Evolutionary conservation across 2,888 invertebrate genomes (phyloP).

Genomic region (Isoperla grammatica): DNA sequence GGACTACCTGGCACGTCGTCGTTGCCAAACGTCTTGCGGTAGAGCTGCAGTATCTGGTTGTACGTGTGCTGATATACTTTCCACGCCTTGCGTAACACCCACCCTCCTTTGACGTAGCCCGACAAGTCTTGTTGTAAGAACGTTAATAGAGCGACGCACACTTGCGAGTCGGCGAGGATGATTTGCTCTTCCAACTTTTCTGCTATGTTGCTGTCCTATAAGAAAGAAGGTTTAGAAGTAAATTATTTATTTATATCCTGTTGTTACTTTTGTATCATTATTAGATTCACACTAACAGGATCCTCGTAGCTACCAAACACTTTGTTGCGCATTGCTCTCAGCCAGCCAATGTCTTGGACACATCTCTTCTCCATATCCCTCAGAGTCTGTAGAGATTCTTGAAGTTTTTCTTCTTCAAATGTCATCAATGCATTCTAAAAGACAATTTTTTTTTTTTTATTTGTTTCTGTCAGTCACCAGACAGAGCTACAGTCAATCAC

Average conservation of each 20-base stretch:
- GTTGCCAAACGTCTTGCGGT: constrained; percentile 47
- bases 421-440: constrained; percentile 62
- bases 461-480: not conserved
- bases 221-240: not conserved
- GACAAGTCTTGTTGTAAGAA: constrained; percentile 60
- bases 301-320: constrained; percentile 42
- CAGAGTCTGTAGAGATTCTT: constrained; percentile 50
- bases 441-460: not conserved
- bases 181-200: constrained; percentile 57
- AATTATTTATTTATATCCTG: constrained; percentile 21
- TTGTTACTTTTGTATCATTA: too few species aligned
- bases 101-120: constrained; percentile 57
- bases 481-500: not conserved
- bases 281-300: constrained; percentile 9
- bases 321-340: constrained; percentile 50
- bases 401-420: constrained; percentile 61
- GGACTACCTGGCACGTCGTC: constrained; percentile 36
- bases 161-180: constrained; percentile 59
- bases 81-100: constrained; percentile 64
- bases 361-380: constrained; percentile 57
- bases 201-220: constrained; percentile 40
- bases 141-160: constrained; percentile 58
- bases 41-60: constrained; percentile 51
- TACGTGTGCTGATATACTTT: constrained; percentile 61
- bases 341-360: constrained; percentile 49